Evolutionary conservation across 1,140 invertebrate species (phyloP).

Genomic region (Drosophila bipectinata): DNA sequence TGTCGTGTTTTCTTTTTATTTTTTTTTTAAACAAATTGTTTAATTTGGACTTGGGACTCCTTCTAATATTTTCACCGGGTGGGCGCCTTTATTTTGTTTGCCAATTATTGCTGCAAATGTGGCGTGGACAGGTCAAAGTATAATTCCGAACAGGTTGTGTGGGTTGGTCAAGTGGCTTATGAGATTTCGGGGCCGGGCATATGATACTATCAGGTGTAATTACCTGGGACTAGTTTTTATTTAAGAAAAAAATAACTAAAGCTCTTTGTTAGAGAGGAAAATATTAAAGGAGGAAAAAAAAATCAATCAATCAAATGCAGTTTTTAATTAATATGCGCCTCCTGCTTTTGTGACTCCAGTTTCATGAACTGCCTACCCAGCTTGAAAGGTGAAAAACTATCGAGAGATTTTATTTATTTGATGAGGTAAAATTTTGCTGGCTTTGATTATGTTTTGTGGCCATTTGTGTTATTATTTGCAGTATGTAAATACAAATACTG

Average conservation of each 20-base stretch:
- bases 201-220: background rate
- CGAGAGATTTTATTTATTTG: conserved; percentile 35
- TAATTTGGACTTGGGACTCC: conserved; percentile 24
- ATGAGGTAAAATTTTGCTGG: conserved; percentile 26
- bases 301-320: background rate
- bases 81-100: conserved; percentile 24
- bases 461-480: conserved; percentile 46
- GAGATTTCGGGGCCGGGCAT: background rate
- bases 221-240: background rate
- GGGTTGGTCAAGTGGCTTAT: conserved; percentile 7
- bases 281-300: background rate
- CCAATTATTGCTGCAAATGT: conserved; percentile 49
- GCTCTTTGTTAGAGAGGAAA: background rate
- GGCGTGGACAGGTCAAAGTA: conserved; percentile 47
- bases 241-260: background rate
- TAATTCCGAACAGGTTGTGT: conserved; percentile 22
- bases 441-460: conserved; percentile 34
- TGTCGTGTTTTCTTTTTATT: conserved; percentile 16
- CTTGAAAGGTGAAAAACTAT: conserved; percentile 7
- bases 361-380: no score
- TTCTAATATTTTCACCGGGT: conserved; percentile 31
- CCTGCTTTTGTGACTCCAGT: no score
- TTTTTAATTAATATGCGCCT: background rate
- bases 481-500: conserved; percentile 44
- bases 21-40: background rate